phyloP scores from a whole-genome alignment of 2,113 vertebrate genomes.

The Gila orcuttii region DNA sequence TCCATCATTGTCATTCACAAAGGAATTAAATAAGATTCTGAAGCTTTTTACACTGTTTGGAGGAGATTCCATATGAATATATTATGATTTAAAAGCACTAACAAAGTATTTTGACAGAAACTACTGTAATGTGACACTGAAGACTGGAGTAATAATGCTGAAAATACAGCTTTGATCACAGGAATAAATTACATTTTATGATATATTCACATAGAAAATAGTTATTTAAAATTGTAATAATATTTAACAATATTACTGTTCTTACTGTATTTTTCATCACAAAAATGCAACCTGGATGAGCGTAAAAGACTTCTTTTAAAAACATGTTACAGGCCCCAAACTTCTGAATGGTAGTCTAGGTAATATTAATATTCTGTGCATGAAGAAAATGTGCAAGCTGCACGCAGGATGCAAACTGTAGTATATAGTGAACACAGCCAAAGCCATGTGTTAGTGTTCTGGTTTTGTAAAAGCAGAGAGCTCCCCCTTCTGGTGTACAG shows the following conservation, averaged over 20 bases:
- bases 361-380: background rate
- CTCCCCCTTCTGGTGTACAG: slow-evolving; percentile 49
- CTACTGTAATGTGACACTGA: background rate
- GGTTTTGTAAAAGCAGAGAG: background rate
- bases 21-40: background rate
- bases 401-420: too few relatives aligned
- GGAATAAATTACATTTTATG: background rate
- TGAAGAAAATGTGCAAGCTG: background rate
- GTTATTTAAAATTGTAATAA: background rate
- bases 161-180: background rate
- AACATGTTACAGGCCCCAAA: background rate
- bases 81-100: background rate
- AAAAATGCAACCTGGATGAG: background rate
- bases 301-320: background rate
- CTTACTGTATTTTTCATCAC: background rate
- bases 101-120: background rate
- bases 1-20: background rate
- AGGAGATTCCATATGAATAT: background rate
- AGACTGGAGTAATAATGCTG: background rate
- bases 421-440: background rate
- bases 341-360: background rate
- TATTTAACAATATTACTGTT: background rate
- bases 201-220: background rate
- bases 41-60: background rate
- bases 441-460: background rate